Evolutionary conservation across 2,113 vertebrate genomes (phyloP), one percentile per base, ranked within the genome.

Genomic region (Chrysemys picta): DNA sequence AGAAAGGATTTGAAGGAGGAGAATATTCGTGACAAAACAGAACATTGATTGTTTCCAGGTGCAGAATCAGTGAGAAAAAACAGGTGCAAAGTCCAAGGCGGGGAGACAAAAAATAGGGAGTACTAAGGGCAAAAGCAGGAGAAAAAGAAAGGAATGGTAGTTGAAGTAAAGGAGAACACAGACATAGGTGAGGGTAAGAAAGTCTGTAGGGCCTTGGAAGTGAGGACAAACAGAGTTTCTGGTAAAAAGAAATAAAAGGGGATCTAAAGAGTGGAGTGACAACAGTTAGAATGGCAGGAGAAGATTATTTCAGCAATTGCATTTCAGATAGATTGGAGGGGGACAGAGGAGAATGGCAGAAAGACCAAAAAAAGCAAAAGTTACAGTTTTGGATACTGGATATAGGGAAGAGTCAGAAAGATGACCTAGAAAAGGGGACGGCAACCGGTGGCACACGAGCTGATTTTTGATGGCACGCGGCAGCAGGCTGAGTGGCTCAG

Each of bases 341-440:
- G 16, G 65, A 69, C 35, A 69, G 65, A 69, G 35, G 42, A 72
- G 21, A 42, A 42, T 42, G 17, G 21, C 9, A 45, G 42, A 45
- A 76, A 25, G 4, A 76, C 5, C 42, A 76, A 38, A 45, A 62
- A 76, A 42, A 45, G 24, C 22, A 27, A 47, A 27, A 76, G 22
- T 76, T 76, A 14, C 24, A 27, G 12, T 76, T 29, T 62, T 62
- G 57, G 27, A 57, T 12, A 76, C 6, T 75, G 69, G 69, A 42
- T 45, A 85, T 8, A 84, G 0, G 1, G 85, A 19, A 76, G 85
- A 89, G 90, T 1, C 52, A 13, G 24, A 84, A 85, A 91, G 90
- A 83, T 17, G 0, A 45, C 6, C 8, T 12, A 79, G 29, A 85
- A 75, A 45, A 45, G 45, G 45, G 45, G 45, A 6, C 45, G 6